Percentiles rank a stretch among this genome's conserved stretches.
These are phyloP conservation scores for Diploptera punctata DNA, from an alignment of 2,888 invertebrate genomes.

Conservation along the genomic window DNA sequence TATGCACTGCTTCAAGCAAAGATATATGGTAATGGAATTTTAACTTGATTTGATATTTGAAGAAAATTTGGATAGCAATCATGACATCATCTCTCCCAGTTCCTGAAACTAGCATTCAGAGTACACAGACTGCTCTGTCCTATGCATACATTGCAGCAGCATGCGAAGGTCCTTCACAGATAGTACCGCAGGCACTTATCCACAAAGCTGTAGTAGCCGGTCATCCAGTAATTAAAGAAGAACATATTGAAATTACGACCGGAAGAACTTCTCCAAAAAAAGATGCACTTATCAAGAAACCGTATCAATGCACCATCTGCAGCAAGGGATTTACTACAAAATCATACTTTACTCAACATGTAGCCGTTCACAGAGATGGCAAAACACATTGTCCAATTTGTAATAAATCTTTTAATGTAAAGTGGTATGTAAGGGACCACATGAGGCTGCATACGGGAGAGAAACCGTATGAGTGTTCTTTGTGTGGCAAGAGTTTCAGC, in stretches of 20 bases:
- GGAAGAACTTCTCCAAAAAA: conserved; percentile 1
- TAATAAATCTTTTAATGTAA: conserved; percentile 17
- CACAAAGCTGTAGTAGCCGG: background rate
- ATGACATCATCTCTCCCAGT: conserved; percentile 15
- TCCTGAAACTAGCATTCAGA: conserved; percentile 4
- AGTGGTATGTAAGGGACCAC: conserved; percentile 23
- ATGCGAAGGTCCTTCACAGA: background rate
- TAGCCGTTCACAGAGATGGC: conserved; percentile 13
- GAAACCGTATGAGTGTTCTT: conserved; percentile 13
- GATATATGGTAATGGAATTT: too few species aligned
- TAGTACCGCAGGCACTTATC: background rate
- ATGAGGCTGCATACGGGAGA: conserved; percentile 18
- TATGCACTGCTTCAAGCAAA: too few species aligned
- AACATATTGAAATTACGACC: background rate
- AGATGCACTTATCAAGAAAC: conserved; percentile 20
- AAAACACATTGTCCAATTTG: conserved; percentile 17
- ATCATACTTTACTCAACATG: conserved; percentile 21
- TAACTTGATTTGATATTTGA: too few species aligned
- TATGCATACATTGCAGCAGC: conserved; percentile 4
- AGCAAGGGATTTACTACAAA: conserved; percentile 21
- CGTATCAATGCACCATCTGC: conserved; percentile 14
- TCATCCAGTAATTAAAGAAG: background rate
- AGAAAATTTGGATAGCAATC: too few species aligned
- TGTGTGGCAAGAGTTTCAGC: conserved; percentile 26
- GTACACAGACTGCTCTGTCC: background rate